A percentile compares a stretch with the other conserved stretches of the same genome.
Conservation (phyloP, 2,797 vertebrate genomes). For the Heliangelus exortis region DNA sequence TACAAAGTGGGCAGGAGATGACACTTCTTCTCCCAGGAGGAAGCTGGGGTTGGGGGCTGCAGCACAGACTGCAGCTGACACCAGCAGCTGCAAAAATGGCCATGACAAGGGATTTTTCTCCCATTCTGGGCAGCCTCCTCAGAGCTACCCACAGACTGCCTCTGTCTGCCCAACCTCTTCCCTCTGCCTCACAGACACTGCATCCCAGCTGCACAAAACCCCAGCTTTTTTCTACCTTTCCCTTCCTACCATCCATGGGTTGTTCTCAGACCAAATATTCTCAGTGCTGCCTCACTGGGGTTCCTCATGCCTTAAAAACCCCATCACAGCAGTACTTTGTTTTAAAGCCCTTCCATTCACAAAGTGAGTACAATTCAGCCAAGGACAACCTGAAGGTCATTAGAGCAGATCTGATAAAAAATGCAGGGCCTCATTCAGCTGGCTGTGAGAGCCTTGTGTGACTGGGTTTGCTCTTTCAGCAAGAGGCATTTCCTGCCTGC, state of each 20-base stretch:
- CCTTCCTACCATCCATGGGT: neutral
- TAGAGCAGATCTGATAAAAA: neutral
- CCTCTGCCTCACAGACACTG: neutral
- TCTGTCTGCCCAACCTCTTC: neutral
- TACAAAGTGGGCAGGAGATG: neutral
- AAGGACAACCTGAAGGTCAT: conserved; percentile 38
- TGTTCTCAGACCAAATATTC: neutral
- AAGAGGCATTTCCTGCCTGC: neutral
- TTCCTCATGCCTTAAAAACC: neutral
- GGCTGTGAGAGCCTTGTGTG: neutral
- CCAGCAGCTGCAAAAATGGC: neutral
- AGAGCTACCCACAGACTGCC: neutral
- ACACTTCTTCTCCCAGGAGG: neutral
- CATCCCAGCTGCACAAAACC: neutral
- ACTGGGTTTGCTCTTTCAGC: neutral
- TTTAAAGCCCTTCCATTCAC: neutral
- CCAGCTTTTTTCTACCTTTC: neutral
- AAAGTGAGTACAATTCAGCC: neutral
- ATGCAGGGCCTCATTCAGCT: neutral
- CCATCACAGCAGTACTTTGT: neutral
- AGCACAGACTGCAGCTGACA: neutral
- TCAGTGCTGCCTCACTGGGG: neutral
- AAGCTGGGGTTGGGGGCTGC: neutral
- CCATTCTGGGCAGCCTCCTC: neutral
- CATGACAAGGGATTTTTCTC: neutral